Base-by-base conservation (phyloP, 2,113 vertebrate genomes). In the Equus quagga region DNA sequence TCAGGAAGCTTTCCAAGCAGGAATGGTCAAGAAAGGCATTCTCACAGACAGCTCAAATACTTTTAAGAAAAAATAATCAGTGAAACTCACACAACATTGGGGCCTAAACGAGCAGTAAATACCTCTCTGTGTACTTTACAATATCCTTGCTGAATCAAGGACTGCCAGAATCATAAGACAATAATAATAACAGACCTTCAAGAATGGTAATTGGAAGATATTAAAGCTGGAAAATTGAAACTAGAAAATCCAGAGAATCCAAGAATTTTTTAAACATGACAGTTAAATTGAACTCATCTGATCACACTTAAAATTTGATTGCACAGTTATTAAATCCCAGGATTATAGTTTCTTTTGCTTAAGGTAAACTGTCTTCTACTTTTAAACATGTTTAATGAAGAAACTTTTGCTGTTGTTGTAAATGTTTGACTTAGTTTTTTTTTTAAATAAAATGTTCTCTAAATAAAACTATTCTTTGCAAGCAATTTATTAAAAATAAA, bases 171-270 rank as follows among this genome's bases (percentile, higher is more conserved):
- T 69, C 82, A 46, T 31, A 85, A 19, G 90, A 8, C 24, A 8
- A 24, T 14, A 72, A 31, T 5, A 41, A 51, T 19, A 82, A 44
- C 23, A 83, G 14, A 44, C n/a, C 46, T 83, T 94, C 12, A 75
- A 49, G 70, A 75, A 23, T 28, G 99, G 97, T 98, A 73, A 65
- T 96, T 4, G 93, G 98, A 98, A 98, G 97, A 98, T 96, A 94
- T 79, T 91, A 87, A 90, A 98, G 94, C 80, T 97, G 95, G 90
- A 98, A 96, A 96, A 70, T 88, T 86, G 94, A 90, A 96, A 89
- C 70, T 44, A 95, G 97, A 41, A 98, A 80, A 94, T 97, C 91
- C 88, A 88, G 75, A 96, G 41, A 98, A 97, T 79, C 95, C 46
- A 96, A 97, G 82, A 26, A 65, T 89, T 31, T 64, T 64, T 84